Conservation (phyloP, 37 sponge, comb jelly and placozoan species). For the Halichondria panicea region DNA sequence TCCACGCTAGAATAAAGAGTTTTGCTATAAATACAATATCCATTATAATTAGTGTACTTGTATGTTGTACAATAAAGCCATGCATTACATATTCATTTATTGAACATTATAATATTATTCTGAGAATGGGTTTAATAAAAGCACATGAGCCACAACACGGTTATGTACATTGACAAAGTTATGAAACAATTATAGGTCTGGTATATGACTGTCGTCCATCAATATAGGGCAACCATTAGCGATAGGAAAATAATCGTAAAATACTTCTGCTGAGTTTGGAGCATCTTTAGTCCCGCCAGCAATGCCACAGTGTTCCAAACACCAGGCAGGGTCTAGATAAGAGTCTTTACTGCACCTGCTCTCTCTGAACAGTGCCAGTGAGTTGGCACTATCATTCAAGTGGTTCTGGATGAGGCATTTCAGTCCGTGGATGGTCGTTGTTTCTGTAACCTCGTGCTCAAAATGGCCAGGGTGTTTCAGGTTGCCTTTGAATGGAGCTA, state of each 20-base stretch:
- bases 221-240: conserved; percentile 61
- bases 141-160: no score
- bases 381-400: conserved; percentile 10
- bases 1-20: background rate
- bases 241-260: conserved; percentile 58
- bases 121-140: no score
- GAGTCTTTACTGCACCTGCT: conserved; percentile 24
- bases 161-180: no score
- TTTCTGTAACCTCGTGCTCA: conserved; percentile 7
- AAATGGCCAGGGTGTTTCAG: conserved; percentile 50
- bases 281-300: conserved; percentile 29
- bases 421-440: conserved; percentile 54
- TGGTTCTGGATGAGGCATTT: conserved; percentile 25
- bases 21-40: background rate
- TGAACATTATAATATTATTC: no score
- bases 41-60: background rate
- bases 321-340: conserved; percentile 40
- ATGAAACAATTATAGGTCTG: background rate
- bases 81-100: no score
- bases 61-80: background rate
- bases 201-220: conserved; percentile 49
- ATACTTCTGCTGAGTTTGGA: conserved; percentile 30
- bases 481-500: conserved; percentile 54
- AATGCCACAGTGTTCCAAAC: conserved; percentile 57
- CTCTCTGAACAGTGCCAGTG: conserved; percentile 56